Conservation (phyloP, 2,113 vertebrate genomes). For the Emberiza fucata region DNA sequence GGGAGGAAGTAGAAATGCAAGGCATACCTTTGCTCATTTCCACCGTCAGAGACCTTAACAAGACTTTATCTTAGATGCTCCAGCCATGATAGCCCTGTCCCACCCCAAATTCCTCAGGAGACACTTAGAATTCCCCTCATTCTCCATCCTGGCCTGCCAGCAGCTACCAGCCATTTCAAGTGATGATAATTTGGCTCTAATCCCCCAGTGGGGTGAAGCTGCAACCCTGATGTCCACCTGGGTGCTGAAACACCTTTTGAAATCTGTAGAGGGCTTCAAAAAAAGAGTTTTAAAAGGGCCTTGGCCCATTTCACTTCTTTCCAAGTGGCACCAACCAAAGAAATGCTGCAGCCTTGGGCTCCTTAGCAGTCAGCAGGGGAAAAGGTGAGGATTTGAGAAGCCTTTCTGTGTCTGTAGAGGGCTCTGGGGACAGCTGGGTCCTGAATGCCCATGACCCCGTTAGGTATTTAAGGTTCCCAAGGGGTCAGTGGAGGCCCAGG, state of each 20-base stretch:
- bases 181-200: not conserved
- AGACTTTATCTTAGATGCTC: conserved; percentile 6
- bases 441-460: accelerated
- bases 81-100: not conserved
- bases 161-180: not conserved
- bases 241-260: not conserved
- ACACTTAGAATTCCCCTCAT: conserved; percentile 14
- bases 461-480: not conserved
- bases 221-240: not conserved
- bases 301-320: not conserved
- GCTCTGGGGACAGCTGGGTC: not conserved
- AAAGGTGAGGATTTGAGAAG: not conserved
- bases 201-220: not conserved
- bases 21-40: not conserved
- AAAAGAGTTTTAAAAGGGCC: not conserved
- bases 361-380: accelerated
- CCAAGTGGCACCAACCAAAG: not conserved
- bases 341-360: accelerated
- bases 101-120: not conserved
- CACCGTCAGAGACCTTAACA: not conserved
- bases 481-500: not conserved
- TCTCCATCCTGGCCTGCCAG: not conserved
- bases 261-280: not conserved
- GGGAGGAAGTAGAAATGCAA: not conserved
- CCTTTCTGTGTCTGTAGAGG: not conserved